Evolutionary conservation across 1,140 invertebrate species (phyloP), one percentile per base, ranked within the genome.

Genomic region (Leguminivora glycinivorella): DNA sequence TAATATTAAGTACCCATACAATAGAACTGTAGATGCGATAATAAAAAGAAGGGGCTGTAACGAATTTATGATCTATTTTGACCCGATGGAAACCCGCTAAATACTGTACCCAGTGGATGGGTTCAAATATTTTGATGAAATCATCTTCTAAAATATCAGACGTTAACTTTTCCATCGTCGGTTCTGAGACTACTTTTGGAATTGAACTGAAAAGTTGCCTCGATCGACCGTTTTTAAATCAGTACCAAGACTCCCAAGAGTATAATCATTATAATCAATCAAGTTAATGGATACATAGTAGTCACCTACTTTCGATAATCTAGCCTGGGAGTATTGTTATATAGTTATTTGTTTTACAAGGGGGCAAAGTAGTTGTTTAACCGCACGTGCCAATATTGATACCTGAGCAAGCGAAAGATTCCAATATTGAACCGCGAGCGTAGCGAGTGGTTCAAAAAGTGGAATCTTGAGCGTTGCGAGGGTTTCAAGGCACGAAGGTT

Each of bases 71-170:
- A 52, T 82, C 70, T 7, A 84, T 70, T 19, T 78, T 56, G 0
- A 84, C 76, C 29, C 75, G 72, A 17, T 75, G 40, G 0, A 75
- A 71, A 2, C 83, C 84, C 0, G 82, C 26, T 38, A 75, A 0
- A 5, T 25, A 71, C 69, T 81, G 77, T 2, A 80, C 6, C 29
- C 72, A 60, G 63, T 78, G 72, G 9, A 82, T 69, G 0, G 75
- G 73, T 68, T 68, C 56, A 52, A 86, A 84, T 63, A 81, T 71
- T 58, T 70, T 56, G 1, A 78, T 66, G 43, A 83, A 86, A 31
- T 86, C 79, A n/a, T 81, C 77, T 25, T 83, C 77, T 26, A 86
- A 66, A 14, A 81, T 77, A 69, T 86, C 82, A 3, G 60, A 69
- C 0, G 76, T 76, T 0, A 84, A 66, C 1, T 71, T 71, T 60